These are phyloP conservation scores for Tipula confusa DNA, from an alignment of 2,888 invertebrate species.

Conservation along the genomic window DNA sequence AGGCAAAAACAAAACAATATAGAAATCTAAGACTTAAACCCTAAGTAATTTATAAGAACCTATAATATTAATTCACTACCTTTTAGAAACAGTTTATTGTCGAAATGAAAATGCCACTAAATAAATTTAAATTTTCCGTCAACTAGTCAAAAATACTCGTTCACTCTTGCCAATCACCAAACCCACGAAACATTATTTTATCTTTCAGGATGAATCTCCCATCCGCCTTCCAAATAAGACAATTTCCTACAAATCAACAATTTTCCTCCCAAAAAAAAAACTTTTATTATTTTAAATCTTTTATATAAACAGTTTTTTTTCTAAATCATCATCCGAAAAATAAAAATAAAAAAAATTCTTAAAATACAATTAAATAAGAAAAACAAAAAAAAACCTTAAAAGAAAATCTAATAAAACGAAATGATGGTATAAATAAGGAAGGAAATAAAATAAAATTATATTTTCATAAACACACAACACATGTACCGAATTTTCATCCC, in stretches of 20 bases:
- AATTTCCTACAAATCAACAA: neutral
- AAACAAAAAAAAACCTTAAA: neutral
- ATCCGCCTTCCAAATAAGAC: neutral
- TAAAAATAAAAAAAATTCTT: neutral
- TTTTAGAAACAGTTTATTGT: too few relatives aligned
- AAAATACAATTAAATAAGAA: slow-evolving; percentile 25
- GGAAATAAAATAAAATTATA: slow-evolving; percentile 17
- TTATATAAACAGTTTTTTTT: slow-evolving; percentile 20
- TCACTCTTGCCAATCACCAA: neutral
- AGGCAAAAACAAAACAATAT: too few relatives aligned
- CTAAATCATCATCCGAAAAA: slow-evolving; percentile 4
- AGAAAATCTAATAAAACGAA: slow-evolving; percentile 5
- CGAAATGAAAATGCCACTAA: too few relatives aligned
- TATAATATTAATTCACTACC: too few relatives aligned
- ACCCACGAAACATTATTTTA: too few relatives aligned
- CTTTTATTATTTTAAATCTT: neutral
- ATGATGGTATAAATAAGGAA: neutral
- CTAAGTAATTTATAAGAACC: too few relatives aligned
- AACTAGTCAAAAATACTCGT: too few relatives aligned
- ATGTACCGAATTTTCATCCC: neutral
- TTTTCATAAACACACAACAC: slow-evolving; percentile 25
- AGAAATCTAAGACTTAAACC: too few relatives aligned
- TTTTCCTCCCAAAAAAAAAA: neutral
- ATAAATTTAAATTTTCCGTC: too few relatives aligned
- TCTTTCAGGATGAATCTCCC: neutral